Conservation (phyloP, 2,797 vertebrate species). For the Nannoperca obscura region DNA sequence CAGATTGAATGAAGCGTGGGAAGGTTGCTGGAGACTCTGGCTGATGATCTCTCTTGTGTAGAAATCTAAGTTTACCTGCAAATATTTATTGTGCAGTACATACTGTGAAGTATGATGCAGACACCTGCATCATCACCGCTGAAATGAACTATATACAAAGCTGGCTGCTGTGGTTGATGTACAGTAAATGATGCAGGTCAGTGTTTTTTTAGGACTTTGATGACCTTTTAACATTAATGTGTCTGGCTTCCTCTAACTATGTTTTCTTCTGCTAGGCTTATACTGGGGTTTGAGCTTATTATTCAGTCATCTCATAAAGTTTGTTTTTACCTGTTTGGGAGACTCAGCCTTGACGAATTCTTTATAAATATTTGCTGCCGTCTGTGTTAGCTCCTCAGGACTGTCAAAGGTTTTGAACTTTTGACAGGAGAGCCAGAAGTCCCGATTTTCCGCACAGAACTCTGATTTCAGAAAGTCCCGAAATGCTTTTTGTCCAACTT, state of each 20-base stretch:
- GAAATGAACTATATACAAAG: slow-evolving; percentile 4
- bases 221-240: neutral
- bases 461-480: slow-evolving; percentile 89
- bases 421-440: slow-evolving; percentile 92
- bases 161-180: slow-evolving; percentile 5
- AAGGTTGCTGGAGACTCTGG: slow-evolving; percentile 87
- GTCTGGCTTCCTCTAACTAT: too few relatives aligned
- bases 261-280: neutral
- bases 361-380: slow-evolving; percentile 88
- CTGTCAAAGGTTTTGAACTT: slow-evolving; percentile 87
- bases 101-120: neutral
- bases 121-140: neutral
- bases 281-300: neutral
- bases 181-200: neutral
- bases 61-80: slow-evolving; percentile 92
- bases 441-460: slow-evolving; percentile 92
- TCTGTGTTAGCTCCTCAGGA: slow-evolving; percentile 81
- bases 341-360: slow-evolving; percentile 89
- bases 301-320: neutral
- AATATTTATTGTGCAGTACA: slow-evolving; percentile 19
- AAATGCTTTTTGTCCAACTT: slow-evolving; percentile 88
- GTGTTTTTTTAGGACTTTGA: neutral
- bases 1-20: slow-evolving; percentile 87
- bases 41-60: slow-evolving; percentile 87
- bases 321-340: slow-evolving; percentile 88